A percentile compares a stretch with the other conserved stretches of the same genome.
These are phyloP conservation scores for Salvelinus fontinalis DNA, from an alignment of 2,113 vertebrate species.

Conservation along the genomic window DNA sequence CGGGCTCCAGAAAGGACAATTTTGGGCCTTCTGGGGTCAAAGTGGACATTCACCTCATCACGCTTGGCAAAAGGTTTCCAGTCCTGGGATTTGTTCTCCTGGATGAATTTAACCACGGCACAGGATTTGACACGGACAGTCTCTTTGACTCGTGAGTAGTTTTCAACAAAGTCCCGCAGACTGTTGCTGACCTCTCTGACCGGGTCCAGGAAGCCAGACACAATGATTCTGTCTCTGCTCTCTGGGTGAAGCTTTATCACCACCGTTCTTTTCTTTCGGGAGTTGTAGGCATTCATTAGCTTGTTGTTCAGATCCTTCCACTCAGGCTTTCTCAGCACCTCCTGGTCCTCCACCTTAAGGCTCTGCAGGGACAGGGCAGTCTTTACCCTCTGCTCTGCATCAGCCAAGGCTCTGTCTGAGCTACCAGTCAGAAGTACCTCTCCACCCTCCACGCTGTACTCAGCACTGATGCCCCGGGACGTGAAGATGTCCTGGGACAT, in stretches of 20 bases:
- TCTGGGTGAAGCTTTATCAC: conserved; percentile 27
- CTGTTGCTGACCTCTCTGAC: conserved; percentile 61
- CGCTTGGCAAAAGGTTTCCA: conserved; percentile 43
- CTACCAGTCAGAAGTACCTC: conserved; percentile 65
- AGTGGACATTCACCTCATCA: conserved; percentile 47
- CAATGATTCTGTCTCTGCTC: conserved; percentile 46
- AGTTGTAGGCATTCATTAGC: conserved; percentile 50
- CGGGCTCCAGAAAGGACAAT: conserved; percentile 75
- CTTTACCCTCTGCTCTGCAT: conserved; percentile 76
- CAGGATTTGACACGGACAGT: conserved; percentile 46
- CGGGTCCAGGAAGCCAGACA: conserved; percentile 71
- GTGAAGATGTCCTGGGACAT: conserved; percentile 75
- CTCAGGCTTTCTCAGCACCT: conserved; percentile 49
- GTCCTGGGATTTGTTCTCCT: conserved; percentile 51
- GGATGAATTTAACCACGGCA: conserved; percentile 70
- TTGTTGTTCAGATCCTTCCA: conserved; percentile 66
- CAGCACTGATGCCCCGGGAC: conserved; percentile 69
- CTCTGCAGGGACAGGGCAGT: conserved; percentile 42
- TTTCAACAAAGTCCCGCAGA: conserved; percentile 71
- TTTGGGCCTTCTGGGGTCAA: conserved; percentile 50
- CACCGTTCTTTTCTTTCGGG: conserved; percentile 46
- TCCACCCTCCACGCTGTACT: conserved; percentile 64
- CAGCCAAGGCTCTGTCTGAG: conserved; percentile 54
- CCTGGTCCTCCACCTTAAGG: conserved; percentile 65
- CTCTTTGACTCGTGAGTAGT: conserved; percentile 60